Conservation (phyloP, 2,888 invertebrate species). For the Cepaea hortensis region DNA sequence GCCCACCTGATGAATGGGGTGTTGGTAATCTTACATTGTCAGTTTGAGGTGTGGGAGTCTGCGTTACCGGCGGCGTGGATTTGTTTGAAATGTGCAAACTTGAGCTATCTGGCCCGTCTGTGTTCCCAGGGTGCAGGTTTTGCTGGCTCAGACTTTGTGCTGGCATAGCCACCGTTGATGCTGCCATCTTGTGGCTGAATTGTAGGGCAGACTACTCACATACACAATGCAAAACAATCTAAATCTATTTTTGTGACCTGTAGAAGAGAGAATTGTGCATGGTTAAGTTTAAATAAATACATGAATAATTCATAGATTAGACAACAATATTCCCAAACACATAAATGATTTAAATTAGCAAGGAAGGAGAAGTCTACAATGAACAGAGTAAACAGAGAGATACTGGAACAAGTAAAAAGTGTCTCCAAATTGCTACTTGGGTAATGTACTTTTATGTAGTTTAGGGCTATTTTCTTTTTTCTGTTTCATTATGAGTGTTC, state of each 20-base stretch:
- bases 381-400: too few species aligned
- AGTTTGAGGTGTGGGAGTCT: not conserved
- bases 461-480: too few species aligned
- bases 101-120: not conserved
- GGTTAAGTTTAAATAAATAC: not conserved
- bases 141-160: not conserved
- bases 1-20: slow-evolving; percentile 1
- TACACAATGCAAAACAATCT: not conserved
- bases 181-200: not conserved
- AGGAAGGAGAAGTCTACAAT: too few species aligned
- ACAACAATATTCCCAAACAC: too few species aligned
- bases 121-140: not conserved
- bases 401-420: too few species aligned
- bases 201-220: not conserved
- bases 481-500: too few species aligned
- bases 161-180: not conserved
- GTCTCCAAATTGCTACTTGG: too few species aligned
- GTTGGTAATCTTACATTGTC: not conserved
- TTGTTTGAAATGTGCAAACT: slow-evolving; percentile 2
- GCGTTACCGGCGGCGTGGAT: not conserved
- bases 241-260: not conserved
- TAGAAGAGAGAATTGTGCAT: not conserved
- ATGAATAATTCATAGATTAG: too few species aligned
- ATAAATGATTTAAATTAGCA: too few species aligned
- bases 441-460: too few species aligned